A percentile compares a stretch with the other conserved stretches of the same genome.
phyloP scores from a whole-genome alignment of 2,113 vertebrate genomes.

The Actenoides hombroni region DNA sequence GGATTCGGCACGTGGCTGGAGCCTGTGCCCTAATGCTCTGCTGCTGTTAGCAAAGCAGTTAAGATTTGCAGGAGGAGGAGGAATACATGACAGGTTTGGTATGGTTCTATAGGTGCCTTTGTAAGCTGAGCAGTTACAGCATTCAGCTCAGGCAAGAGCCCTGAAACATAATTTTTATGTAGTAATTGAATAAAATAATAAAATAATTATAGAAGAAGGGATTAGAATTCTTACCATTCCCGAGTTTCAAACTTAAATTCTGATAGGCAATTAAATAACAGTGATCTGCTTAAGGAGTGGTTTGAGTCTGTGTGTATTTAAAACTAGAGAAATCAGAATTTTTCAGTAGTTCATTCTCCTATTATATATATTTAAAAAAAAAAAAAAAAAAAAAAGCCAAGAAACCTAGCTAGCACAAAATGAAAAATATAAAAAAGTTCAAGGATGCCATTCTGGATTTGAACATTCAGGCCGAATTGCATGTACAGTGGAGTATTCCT shows the following conservation, averaged over 20 bases:
- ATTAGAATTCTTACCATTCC: background rate
- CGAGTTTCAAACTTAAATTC: background rate
- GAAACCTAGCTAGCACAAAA: background rate
- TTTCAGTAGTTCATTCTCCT: background rate
- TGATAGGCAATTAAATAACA: background rate
- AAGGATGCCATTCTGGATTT: background rate
- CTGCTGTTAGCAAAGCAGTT: background rate
- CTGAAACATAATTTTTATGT: background rate
- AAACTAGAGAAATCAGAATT: background rate
- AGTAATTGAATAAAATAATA: background rate
- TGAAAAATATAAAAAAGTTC: background rate
- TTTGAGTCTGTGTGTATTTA: background rate
- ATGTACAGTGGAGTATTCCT: background rate
- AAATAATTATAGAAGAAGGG: background rate
- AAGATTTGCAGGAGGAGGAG: background rate
- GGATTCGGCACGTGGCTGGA: background rate
- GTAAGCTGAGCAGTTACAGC: background rate
- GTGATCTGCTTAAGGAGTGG: background rate
- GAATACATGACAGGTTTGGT: accelerated
- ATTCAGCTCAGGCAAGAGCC: background rate
- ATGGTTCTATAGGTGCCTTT: background rate
- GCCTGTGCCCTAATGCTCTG: background rate
- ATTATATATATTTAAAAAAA: background rate
- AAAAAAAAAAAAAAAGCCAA: background rate
- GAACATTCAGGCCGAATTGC: background rate